These are phyloP conservation scores for Muntiacus reevesi DNA, from an alignment of 2,113 vertebrate species.

Conservation along the genomic window DNA sequence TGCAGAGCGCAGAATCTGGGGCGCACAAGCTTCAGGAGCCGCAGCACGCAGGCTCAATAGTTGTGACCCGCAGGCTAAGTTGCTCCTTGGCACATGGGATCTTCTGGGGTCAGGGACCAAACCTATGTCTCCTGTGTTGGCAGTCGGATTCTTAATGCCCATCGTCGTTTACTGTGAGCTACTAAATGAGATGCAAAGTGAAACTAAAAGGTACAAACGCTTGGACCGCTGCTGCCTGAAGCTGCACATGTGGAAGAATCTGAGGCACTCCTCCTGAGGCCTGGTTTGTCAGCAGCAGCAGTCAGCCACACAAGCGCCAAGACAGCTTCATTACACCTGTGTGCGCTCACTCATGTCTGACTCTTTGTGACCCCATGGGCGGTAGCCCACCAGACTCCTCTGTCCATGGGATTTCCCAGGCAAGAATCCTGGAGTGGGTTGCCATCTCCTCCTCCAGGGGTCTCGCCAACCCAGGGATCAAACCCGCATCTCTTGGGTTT, in stretches of 20 bases:
- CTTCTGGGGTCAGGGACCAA: not conserved
- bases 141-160: not conserved
- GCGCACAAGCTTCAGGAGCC: not conserved
- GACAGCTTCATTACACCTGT: not conserved
- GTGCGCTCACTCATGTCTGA: not conserved
- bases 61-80: rapidly evolving
- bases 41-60: not conserved
- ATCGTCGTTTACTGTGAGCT: not conserved
- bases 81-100: not conserved
- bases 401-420: not conserved
- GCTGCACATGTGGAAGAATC: not conserved
- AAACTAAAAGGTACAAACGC: not conserved
- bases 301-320: not conserved
- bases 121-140: not conserved
- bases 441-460: not conserved
- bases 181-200: no score
- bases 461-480: not conserved
- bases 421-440: not conserved
- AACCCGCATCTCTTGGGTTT: not conserved
- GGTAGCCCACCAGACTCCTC: not conserved
- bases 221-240: not conserved
- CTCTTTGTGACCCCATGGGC: not conserved
- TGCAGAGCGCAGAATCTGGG: not conserved
- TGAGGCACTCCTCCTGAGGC: not conserved
- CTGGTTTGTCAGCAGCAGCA: not conserved